Base-by-base conservation (phyloP, 2,888 invertebrate genomes). In the Masnerella sp. region DNA sequence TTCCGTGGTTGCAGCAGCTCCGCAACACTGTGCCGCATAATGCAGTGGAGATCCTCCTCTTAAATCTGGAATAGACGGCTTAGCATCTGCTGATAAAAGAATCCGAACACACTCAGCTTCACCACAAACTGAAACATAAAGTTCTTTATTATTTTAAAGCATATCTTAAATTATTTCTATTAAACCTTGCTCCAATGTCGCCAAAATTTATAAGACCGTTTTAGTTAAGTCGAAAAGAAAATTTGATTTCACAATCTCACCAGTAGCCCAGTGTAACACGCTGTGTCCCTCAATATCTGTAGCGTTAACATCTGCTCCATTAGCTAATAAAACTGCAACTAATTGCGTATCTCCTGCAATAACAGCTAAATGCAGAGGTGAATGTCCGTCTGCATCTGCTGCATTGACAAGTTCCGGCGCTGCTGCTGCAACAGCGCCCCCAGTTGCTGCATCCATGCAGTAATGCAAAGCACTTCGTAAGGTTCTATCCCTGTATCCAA, bases 241-340 rank as follows among this genome's bases (percentile, higher is more conserved):
- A n/a, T n/a, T n/a, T n/a, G n/a, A n/a, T n/a, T n/a, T n/a, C n/a
- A n/a, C n/a, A n/a, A n/a, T n/a, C n/a, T 72, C 87, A 97, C 98
- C 98, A 77, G 98, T 97, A 12, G 99, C 98, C 99, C 99, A 99
- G 88, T 99, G 99, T 7, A 98, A 94, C 42, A 96, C 95, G 1
- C 97, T 96, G 87, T 99, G 99, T 70, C 95, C 94, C 86, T 99
- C 98, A 82, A 95, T 93, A 88, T 99, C 99, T 77, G 95, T 91
- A 42, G 95, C 94, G 87, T 95, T 94, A 76, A 98, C 93, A 84
- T 97, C 94, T 5, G 97, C 97, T 34, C 95, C 95, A 79, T 94
- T 94, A 36, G 95, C 94, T 54, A 98, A 89, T 62, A 99, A 90
- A 70, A 95, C 93, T 80, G 95, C 94, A 74, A 97, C 94, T 78